Evolutionary conservation across 2,113 vertebrate species (phyloP).

Genomic region (Mellivora capensis): DNA sequence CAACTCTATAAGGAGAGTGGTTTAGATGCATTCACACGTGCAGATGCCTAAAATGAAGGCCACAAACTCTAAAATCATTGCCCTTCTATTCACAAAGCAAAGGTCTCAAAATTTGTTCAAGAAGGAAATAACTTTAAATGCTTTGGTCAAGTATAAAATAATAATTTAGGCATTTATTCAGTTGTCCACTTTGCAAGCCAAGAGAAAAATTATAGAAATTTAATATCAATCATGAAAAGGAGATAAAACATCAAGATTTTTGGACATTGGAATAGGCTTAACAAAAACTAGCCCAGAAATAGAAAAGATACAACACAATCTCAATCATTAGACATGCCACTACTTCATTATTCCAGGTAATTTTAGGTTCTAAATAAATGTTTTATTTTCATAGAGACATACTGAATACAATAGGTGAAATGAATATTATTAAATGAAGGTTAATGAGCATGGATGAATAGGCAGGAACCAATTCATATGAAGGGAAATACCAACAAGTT

Average conservation of each 20-base stretch:
- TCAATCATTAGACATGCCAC: background rate
- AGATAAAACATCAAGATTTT: background rate
- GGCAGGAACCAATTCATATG: background rate
- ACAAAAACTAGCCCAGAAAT: background rate
- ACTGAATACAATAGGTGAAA: background rate
- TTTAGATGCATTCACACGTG: constrained; percentile 44
- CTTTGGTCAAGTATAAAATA: background rate
- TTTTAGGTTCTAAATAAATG: background rate
- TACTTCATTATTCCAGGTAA: background rate
- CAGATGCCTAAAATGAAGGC: constrained; percentile 33
- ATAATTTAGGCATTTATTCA: background rate
- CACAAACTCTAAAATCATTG: constrained; percentile 39
- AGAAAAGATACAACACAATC: background rate
- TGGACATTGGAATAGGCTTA: background rate
- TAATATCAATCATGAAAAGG: background rate
- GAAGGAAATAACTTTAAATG: constrained; percentile 6
- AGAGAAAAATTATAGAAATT: background rate
- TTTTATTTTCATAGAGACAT: background rate
- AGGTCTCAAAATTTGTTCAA: constrained; percentile 7
- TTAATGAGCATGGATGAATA: background rate
- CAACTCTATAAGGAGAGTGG: background rate
- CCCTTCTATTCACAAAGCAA: background rate
- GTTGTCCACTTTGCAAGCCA: background rate
- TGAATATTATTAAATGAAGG: background rate
- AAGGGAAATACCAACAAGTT: background rate